Evolutionary conservation across 2,888 invertebrate genomes (phyloP), one percentile per base, ranked within the genome.

Genomic region (Oxyscelio sp.): DNA sequence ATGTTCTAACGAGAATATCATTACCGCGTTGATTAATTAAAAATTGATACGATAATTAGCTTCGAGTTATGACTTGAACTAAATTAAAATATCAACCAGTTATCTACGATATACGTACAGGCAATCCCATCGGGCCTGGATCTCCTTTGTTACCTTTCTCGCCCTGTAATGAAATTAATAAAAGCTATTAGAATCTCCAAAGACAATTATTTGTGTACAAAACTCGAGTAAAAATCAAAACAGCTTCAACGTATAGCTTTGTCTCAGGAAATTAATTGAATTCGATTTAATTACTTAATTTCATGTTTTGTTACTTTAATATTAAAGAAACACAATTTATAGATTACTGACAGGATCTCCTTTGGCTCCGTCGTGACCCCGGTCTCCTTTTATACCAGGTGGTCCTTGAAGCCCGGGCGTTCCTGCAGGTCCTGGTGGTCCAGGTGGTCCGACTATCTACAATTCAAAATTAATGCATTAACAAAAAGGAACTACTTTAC

Each of bases 61-160:
- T n/a, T 19, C 31, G 19, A 19, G 21, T 40, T 56, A 40, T 15
- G 22, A 43, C 24, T 56, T 45, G 15, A 8, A 0, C 21, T 70
- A 58, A 56, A 70, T 70, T 27, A 31, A 45, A 31, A 50, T 38
- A 38, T 52, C 4, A 27, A 15, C 40, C n/a, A n/a, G n/a, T 61
- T 79, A 61, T 74, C 34, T 52, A 45, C 21, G 13, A 79, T 80
- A 89, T 92, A 97, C 97, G 96, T 96, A 98, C 98, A 94, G 99
- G 99, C 92, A 99, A 95, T 91, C 99, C 99, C 98, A 99, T 99
- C 71, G 98, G 98, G 89, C 99, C 99, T 77, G 97, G 96, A 94
- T 97, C 97, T 78, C 98, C 98, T 94, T 96, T 97, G 66, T 96
- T 95, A 70, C 98, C 98, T 92, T 97, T 97, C 87, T 97, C 97